Percentiles rank a stretch among this genome's conserved stretches.
Conservation (phyloP, 2,113 vertebrate genomes). For the Rana temporaria region DNA sequence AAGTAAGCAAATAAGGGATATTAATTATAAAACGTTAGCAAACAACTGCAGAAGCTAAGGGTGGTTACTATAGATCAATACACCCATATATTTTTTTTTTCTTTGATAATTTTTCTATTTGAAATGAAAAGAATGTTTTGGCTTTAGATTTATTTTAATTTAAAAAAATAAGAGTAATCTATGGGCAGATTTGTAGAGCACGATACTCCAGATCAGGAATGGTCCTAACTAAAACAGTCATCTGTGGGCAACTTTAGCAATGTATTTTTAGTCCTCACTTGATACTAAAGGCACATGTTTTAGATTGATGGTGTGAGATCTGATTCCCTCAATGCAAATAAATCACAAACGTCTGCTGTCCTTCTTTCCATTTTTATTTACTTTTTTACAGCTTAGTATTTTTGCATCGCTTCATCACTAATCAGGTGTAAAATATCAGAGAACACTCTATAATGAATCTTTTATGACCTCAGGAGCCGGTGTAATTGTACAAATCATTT, state of each 20-base stretch:
- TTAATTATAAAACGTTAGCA: too few species aligned
- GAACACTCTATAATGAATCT: slow-evolving; percentile 1
- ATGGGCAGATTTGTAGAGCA: not conserved
- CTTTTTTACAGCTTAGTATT: not conserved
- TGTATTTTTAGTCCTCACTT: not conserved
- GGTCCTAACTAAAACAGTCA: too few species aligned
- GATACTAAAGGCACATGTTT: not conserved
- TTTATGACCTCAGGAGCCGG: slow-evolving; percentile 8
- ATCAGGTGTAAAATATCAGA: slow-evolving; percentile 28
- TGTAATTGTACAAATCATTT: slow-evolving; percentile 35
- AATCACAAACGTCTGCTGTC: not conserved
- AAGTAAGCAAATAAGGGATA: too few species aligned
- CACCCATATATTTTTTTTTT: too few species aligned
- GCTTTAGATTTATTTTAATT: too few species aligned
- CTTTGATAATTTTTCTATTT: too few species aligned
- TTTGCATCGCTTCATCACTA: not conserved
- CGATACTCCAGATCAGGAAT: not conserved
- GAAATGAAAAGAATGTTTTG: too few species aligned
- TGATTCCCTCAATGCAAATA: not conserved
- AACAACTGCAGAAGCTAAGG: too few species aligned
- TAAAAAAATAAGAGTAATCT: not conserved
- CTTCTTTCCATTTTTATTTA: not conserved
- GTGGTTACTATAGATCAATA: too few species aligned
- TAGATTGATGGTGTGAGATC: slow-evolving; percentile 14
- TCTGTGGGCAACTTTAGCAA: too few species aligned